Evolutionary conservation across 1,140 invertebrate genomes (phyloP).

Genomic region (Apis cerana): DNA sequence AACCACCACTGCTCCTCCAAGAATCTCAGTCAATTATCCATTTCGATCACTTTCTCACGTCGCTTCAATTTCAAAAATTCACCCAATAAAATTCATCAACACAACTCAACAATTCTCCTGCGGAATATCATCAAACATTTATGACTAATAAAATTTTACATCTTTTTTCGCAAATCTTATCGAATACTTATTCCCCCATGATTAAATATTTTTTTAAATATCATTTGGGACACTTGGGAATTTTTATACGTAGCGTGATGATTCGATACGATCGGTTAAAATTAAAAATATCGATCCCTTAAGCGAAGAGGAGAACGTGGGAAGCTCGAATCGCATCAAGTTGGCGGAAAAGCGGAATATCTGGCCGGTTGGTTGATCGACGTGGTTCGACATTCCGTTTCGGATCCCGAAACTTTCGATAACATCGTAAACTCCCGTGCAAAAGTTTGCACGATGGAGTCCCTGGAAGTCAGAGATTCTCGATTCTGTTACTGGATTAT

Average conservation of each 20-base stretch:
- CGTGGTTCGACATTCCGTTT: constrained; percentile 52
- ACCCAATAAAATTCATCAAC: no score
- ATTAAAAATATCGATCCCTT: neutral
- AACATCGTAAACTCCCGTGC: constrained; percentile 58
- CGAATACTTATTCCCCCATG: no score
- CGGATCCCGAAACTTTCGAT: constrained; percentile 54
- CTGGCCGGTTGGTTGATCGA: constrained; percentile 48
- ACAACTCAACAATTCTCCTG: no score
- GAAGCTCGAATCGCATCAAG: neutral
- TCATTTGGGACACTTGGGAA: no score
- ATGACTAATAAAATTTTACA: no score
- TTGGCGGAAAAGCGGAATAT: constrained; percentile 10
- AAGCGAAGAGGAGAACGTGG: neutral
- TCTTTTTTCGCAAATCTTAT: no score
- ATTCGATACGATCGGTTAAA: no score
- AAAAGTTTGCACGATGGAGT: constrained; percentile 58
- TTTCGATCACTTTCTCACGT: neutral
- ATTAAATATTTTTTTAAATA: no score
- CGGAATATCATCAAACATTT: no score
- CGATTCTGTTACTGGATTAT: constrained; percentile 62
- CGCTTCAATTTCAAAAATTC: no score
- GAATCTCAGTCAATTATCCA: neutral
- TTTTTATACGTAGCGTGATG: no score
- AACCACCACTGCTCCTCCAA: neutral
- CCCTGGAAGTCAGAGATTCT: constrained; percentile 57